Percentiles rank a stretch among this genome's conserved stretches.
These are phyloP conservation scores for Tipula lateralis DNA, from an alignment of 2,888 invertebrate genomes.

Conservation along the genomic window DNA sequence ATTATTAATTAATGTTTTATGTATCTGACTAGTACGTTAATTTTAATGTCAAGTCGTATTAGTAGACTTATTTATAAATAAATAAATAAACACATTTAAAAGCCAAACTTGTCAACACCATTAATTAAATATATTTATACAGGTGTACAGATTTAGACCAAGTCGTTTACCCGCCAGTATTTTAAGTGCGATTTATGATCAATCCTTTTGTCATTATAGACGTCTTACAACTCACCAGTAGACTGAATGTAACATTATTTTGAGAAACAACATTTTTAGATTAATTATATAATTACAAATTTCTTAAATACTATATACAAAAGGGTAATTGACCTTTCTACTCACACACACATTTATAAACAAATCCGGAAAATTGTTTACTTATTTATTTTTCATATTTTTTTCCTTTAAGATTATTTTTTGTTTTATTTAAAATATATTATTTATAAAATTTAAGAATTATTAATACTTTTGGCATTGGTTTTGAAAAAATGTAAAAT, in stretches of 20 bases:
- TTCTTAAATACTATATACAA: background rate
- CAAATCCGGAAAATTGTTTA: background rate
- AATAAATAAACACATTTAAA: too few species aligned
- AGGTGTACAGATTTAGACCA: background rate
- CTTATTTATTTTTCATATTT: background rate
- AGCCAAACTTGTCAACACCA: background rate
- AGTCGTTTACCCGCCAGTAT: background rate
- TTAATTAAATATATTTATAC: background rate
- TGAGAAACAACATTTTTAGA: background rate
- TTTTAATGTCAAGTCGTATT: too few species aligned
- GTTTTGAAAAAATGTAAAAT: background rate
- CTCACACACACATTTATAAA: background rate
- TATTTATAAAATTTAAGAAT: background rate
- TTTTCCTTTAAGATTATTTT: background rate
- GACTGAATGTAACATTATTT: background rate
- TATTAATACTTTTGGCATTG: background rate
- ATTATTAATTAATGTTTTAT: too few species aligned
- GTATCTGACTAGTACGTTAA: too few species aligned
- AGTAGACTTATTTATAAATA: too few species aligned
- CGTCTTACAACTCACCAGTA: background rate
- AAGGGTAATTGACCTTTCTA: background rate
- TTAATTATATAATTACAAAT: background rate
- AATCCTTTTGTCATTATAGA: background rate
- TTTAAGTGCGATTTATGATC: background rate
- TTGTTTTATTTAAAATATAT: background rate